phyloP scores from a whole-genome alignment of 1,140 invertebrate genomes.

The Dendroctonus valens region DNA sequence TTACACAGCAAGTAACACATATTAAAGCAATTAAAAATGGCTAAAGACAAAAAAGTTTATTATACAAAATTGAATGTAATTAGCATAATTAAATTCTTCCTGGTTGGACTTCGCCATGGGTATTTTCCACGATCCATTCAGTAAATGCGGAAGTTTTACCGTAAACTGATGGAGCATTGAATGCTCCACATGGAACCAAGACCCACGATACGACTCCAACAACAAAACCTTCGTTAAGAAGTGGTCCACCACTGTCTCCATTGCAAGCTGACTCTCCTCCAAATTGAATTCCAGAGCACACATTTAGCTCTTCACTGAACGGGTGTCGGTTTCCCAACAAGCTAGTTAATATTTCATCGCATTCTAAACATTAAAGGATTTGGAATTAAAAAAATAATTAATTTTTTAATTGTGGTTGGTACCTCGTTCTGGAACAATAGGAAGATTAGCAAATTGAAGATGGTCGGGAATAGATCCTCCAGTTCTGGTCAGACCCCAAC shows the following conservation, averaged over 20 bases:
- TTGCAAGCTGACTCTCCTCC: slow-evolving; percentile 22
- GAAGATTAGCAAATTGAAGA: slow-evolving; percentile 21
- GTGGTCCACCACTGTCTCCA: slow-evolving; percentile 27
- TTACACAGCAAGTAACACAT: too few relatives aligned
- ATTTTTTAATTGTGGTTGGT: not conserved
- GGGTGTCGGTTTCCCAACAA: slow-evolving; percentile 5
- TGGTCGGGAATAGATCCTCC: slow-evolving; percentile 43
- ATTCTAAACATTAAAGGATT: slow-evolving; percentile 32
- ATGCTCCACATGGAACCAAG: slow-evolving; percentile 64
- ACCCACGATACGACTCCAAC: slow-evolving; percentile 79
- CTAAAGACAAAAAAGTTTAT: too few relatives aligned
- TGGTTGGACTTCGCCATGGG: slow-evolving; percentile 17
- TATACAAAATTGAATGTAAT: too few relatives aligned
- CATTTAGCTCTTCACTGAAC: slow-evolving; percentile 45
- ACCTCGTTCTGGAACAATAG: slow-evolving; percentile 15
- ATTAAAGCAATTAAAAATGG: too few relatives aligned
- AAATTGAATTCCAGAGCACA: slow-evolving; percentile 12
- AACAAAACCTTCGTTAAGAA: slow-evolving; percentile 41
- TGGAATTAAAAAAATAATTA: not conserved
- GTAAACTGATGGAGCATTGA: slow-evolving; percentile 67
- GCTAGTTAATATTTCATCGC: slow-evolving; percentile 41
- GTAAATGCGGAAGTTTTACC: slow-evolving; percentile 58
- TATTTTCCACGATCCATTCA: slow-evolving; percentile 16
- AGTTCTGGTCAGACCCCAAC: slow-evolving; percentile 50
- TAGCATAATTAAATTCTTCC: not conserved